These are phyloP conservation scores for Pelodytes ibericus DNA, from an alignment of 2,797 vertebrate species.

Conservation along the genomic window DNA sequence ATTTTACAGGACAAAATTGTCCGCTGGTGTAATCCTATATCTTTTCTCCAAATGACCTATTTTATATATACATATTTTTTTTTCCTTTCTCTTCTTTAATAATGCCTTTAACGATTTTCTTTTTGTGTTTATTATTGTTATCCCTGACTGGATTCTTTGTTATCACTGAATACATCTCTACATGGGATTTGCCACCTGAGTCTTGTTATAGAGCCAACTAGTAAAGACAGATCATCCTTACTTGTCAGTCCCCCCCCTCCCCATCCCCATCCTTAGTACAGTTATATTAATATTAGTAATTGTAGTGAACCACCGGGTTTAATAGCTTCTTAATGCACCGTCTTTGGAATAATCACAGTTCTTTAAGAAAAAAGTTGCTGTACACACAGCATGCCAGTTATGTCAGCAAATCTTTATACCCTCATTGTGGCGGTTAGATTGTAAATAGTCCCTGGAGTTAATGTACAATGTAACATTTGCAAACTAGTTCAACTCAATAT, in stretches of 20 bases:
- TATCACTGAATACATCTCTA: constrained; percentile 24
- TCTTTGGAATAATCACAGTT: constrained; percentile 57
- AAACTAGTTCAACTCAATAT: constrained; percentile 61
- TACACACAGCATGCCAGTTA: constrained; percentile 57
- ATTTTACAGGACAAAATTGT: no score
- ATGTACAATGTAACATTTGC: constrained; percentile 61
- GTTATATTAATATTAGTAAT: constrained; percentile 57
- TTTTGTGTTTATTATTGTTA: neutral
- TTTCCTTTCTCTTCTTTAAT: neutral
- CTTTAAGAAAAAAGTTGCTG: constrained; percentile 62
- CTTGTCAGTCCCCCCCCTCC: constrained; percentile 49
- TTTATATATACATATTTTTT: no score
- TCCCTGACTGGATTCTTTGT: constrained; percentile 16
- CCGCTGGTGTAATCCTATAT: no score
- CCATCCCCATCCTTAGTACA: constrained; percentile 41
- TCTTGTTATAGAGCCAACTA: constrained; percentile 28
- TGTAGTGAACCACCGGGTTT: constrained; percentile 59
- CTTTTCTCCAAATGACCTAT: no score
- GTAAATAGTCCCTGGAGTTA: constrained; percentile 65
- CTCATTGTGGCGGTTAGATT: constrained; percentile 62
- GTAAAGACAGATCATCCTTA: constrained; percentile 57
- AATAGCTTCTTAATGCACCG: constrained; percentile 59
- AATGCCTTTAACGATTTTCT: neutral
- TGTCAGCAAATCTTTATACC: constrained; percentile 64
- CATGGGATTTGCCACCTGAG: constrained; percentile 19